Conservation (phyloP, 2,888 invertebrate species). For the Azorinus chamasolen region DNA sequence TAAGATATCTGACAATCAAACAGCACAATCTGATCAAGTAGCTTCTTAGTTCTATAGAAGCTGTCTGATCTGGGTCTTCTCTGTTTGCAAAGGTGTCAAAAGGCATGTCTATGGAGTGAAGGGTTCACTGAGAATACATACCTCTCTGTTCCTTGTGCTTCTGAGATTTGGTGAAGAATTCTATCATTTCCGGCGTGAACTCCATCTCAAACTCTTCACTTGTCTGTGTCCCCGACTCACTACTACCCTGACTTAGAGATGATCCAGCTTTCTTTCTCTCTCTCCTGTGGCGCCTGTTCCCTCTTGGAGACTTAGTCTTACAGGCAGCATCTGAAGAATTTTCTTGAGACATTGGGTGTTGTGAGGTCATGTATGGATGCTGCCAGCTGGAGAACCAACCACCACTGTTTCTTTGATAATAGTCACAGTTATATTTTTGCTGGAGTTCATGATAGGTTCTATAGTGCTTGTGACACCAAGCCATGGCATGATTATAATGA, state of each 20-base stretch:
- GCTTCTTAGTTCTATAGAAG: no score
- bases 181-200: conserved; percentile 90
- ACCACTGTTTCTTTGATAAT: background rate
- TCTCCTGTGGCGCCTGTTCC: conserved; percentile 12
- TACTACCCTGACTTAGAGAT: conserved; percentile 8
- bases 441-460: conserved; percentile 58
- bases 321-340: background rate
- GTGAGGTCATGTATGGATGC: conserved; percentile 15
- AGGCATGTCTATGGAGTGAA: no score
- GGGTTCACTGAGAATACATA: no score
- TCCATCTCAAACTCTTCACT: conserved; percentile 87
- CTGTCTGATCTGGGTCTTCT: no score
- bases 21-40: no score
- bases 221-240: conserved; percentile 4
- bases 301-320: background rate
- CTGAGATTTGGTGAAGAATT: conserved; percentile 89
- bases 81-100: no score
- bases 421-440: background rate
- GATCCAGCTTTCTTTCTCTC: conserved; percentile 20
- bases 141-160: conserved; percentile 88
- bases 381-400: conserved; percentile 17
- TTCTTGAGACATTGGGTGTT: background rate
- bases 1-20: no score
- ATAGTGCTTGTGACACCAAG: conserved; percentile 77
- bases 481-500: conserved; percentile 76